Conservation (phyloP, 37 sponge, comb jelly and placozoan species). For the Bolinopsis microptera region DNA sequence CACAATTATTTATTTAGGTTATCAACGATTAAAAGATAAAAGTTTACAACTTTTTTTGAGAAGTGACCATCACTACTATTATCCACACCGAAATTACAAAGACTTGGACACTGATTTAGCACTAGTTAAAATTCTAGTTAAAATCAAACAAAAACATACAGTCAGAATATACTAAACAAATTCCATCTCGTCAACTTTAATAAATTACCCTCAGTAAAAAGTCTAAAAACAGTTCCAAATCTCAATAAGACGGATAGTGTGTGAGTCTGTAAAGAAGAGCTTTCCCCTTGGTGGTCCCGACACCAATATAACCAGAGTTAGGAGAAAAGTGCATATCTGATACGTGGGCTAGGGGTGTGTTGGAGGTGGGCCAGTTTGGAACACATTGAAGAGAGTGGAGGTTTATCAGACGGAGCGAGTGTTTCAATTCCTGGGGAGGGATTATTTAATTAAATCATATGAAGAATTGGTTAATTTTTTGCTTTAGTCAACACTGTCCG, state of each 20-base stretch:
- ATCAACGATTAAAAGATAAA: too few species aligned
- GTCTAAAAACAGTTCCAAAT: background rate
- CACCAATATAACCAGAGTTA: constrained; percentile 38
- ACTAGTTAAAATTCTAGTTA: too few species aligned
- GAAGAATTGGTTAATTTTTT: too few species aligned
- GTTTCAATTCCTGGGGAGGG: constrained; percentile 55
- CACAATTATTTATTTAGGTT: too few species aligned
- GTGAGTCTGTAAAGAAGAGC: constrained; percentile 59
- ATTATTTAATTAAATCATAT: background rate
- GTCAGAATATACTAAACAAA: too few species aligned
- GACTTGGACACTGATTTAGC: too few species aligned
- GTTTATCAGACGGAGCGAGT: constrained; percentile 48
- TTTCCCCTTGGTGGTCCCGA: constrained; percentile 56
- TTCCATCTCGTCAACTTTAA: too few species aligned
- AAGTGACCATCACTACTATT: too few species aligned
- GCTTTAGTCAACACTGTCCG: too few species aligned
- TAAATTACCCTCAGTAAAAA: constrained; percentile 11
- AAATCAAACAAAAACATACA: too few species aligned
- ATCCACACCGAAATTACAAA: too few species aligned
- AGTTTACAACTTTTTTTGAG: too few species aligned
- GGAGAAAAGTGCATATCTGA: constrained; percentile 21
- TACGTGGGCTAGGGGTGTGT: constrained; percentile 42
- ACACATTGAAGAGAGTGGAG: constrained; percentile 50
- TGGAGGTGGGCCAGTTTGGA: constrained; percentile 61
- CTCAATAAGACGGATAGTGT: constrained; percentile 16